Base-by-base conservation (phyloP, 2,888 invertebrate genomes). In the Melanchra persicariae region DNA sequence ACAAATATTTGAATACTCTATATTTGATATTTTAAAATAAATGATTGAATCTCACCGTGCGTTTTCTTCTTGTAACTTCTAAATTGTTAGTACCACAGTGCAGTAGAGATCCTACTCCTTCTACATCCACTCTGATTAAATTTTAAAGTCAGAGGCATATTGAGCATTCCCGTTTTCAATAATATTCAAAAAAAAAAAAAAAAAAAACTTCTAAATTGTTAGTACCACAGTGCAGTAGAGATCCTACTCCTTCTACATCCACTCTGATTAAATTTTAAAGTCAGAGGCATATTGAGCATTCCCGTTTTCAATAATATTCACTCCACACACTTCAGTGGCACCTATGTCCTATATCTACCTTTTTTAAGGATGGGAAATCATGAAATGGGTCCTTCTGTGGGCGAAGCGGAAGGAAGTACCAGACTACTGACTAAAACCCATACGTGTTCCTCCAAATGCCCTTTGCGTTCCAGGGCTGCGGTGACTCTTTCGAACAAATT, bases 11-110 rank as follows among this genome's bases (percentile, higher is more conserved):
- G 19, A 30, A 19, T 62, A 55, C 6, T 17, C 40, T 15, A 3
- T 30, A 30, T 30, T 9, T 12, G 1, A 7, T 40, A 7, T 65
- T 47, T 24, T 19, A 22, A n/a, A 74, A 69, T 74, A 74, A 74
- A 74, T 55, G 12, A 55, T 49, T 76, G 54, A 68, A 49, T 49
- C 54, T 59, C 43, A 51, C 1, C 26, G 12, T 60, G 59, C 17
- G 22, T 69, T 76, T 67, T 74, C 6, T 55, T 55, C 30, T 61
- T 43, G 43, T 43, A 6, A 19, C 17, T 43, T 17, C 2, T 2
- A 5, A 3, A 34, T 34, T 34, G 8, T 34, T 45, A 45, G 2
- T 0, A 17, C 30, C 6, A 4, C 17, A 45, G 43, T 17, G 5
- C 17, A 45, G 43, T 7, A 19, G 43, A 15, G 17, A 8, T 19